A percentile compares a stretch with the other conserved stretches of the same genome.
These are phyloP conservation scores for Theocolax elegans DNA, from an alignment of 1,140 invertebrate species.

Conservation along the genomic window DNA sequence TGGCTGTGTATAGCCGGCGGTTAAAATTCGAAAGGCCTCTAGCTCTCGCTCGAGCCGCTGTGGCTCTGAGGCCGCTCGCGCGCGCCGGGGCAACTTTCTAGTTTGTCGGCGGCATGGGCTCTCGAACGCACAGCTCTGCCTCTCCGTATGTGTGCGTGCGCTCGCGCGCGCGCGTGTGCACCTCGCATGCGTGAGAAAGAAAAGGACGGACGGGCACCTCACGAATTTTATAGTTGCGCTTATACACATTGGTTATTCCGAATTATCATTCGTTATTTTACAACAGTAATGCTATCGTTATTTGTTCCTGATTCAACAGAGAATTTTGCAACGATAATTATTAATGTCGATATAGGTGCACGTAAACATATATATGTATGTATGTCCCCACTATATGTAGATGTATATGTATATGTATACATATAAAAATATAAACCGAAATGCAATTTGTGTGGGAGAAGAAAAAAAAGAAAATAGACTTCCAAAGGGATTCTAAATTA, in stretches of 20 bases:
- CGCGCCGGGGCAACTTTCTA: slow-evolving; percentile 64
- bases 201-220: slow-evolving; percentile 14
- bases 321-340: too few relatives aligned
- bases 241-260: too few relatives aligned
- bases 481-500: slow-evolving; percentile 7
- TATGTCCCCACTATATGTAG: too few relatives aligned
- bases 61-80: neutral
- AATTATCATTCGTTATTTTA: too few relatives aligned
- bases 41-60: slow-evolving; percentile 46
- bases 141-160: slow-evolving; percentile 16
- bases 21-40: slow-evolving; percentile 66
- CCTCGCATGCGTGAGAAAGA: neutral
- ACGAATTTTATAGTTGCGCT: too few relatives aligned
- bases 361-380: too few relatives aligned
- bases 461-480: neutral
- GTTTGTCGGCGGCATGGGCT: slow-evolving; percentile 59
- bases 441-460: neutral
- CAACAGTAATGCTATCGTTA: too few relatives aligned
- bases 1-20: slow-evolving; percentile 28
- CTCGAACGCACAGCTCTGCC: neutral
- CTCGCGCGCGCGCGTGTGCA: slow-evolving; percentile 20
- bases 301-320: too few relatives aligned
- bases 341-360: neutral
- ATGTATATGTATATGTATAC: too few relatives aligned
- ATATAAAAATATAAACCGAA: too few relatives aligned